Conservation (phyloP, 2,888 invertebrate genomes). For the Yponomeuta plumbellus region DNA sequence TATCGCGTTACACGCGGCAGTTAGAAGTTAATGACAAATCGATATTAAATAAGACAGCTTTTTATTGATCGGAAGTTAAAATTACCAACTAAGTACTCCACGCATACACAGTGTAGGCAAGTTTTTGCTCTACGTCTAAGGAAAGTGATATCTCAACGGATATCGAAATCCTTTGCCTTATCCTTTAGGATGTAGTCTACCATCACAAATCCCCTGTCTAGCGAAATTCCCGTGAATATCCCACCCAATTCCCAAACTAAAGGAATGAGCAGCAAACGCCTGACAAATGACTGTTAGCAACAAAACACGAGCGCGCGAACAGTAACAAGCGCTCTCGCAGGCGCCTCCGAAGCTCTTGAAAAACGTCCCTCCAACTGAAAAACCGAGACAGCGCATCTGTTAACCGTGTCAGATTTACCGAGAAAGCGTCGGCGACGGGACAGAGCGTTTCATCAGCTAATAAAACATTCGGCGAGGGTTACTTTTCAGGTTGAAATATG, state of each 20-base stretch:
- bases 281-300: slow-evolving; percentile 14
- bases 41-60: not conserved
- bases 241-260: not conserved
- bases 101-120: no score
- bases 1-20: not conserved
- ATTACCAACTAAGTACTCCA: not conserved
- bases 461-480: slow-evolving; percentile 57
- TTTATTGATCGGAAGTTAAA: not conserved
- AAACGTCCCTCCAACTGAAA: slow-evolving; percentile 13
- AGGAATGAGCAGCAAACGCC: slow-evolving; percentile 11
- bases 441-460: slow-evolving; percentile 60
- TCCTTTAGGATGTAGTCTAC: no score
- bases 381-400: slow-evolving; percentile 17
- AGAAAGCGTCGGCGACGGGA: slow-evolving; percentile 35
- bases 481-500: slow-evolving; percentile 53
- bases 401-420: slow-evolving; percentile 35
- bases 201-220: no score
- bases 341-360: slow-evolving; percentile 11
- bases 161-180: no score
- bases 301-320: slow-evolving; percentile 11
- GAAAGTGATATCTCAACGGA: no score
- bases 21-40: not conserved
- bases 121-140: no score
- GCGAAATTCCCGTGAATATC: no score
- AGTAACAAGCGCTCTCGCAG: slow-evolving; percentile 7